Percentiles rank a stretch among this genome's conserved stretches.
These are phyloP conservation scores for Poicephalus meyeri DNA, from an alignment of 2,113 vertebrate genomes.

Conservation along the genomic window DNA sequence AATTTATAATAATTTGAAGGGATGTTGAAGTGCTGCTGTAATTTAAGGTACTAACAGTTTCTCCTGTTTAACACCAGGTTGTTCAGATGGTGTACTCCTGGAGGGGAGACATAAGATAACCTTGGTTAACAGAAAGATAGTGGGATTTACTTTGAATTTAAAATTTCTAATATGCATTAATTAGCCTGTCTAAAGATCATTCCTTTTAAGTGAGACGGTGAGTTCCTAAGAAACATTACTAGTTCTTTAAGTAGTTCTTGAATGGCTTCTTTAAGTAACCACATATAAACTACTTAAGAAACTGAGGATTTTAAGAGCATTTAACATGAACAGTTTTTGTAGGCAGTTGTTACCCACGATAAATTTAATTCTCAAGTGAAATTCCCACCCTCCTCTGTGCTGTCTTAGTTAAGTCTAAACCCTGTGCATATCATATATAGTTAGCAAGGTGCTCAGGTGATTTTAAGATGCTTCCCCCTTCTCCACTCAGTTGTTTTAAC, in stretches of 20 bases:
- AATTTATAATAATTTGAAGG: background rate
- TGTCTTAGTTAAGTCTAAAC: background rate
- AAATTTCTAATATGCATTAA: constrained; percentile 6
- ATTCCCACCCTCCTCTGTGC: background rate
- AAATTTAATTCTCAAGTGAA: background rate
- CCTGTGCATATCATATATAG: background rate
- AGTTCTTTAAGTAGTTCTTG: constrained; percentile 20
- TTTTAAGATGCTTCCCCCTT: background rate
- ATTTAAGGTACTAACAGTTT: constrained; percentile 28
- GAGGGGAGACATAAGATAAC: constrained; percentile 33
- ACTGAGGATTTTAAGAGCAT: background rate
- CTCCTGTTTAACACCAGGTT: constrained; percentile 41
- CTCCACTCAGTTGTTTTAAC: background rate
- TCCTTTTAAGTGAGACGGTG: constrained; percentile 49
- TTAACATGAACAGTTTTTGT: background rate
- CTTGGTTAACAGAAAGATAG: constrained; percentile 48
- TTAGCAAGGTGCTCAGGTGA: background rate
- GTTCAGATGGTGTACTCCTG: constrained; percentile 46
- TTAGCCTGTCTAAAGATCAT: constrained; percentile 46
- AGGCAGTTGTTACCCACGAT: background rate
- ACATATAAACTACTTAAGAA: background rate
- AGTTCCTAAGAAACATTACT: constrained; percentile 36
- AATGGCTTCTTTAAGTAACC: constrained; percentile 61
- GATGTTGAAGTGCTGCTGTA: constrained; percentile 11
- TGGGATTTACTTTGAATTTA: constrained; percentile 50